Conservation (phyloP, 1,140 invertebrate genomes). For the Drosophila arizonae region DNA sequence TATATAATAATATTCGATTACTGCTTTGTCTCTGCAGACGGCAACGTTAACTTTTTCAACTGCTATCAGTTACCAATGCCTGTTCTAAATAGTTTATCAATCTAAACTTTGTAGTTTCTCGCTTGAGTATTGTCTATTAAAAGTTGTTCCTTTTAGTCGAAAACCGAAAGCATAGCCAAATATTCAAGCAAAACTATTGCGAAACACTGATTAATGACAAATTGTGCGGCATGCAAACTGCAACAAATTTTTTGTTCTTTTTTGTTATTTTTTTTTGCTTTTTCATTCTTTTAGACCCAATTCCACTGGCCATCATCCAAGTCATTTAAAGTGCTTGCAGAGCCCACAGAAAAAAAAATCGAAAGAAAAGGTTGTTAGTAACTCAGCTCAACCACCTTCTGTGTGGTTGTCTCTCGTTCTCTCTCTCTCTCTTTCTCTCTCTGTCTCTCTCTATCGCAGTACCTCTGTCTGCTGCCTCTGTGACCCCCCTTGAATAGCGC, state of each 20-base stretch:
- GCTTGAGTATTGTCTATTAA: slow-evolving; percentile 16
- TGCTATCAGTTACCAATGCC: too few relatives aligned
- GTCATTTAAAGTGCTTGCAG: slow-evolving; percentile 48
- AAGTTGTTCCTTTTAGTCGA: slow-evolving; percentile 9
- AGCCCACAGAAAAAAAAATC: slow-evolving; percentile 27
- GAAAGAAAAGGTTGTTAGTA: slow-evolving; percentile 37
- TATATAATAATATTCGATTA: too few relatives aligned
- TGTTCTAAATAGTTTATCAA: slow-evolving; percentile 2
- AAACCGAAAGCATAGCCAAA: slow-evolving; percentile 8
- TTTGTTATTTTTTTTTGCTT: too few relatives aligned
- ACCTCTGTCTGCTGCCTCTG: neutral
- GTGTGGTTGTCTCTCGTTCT: neutral
- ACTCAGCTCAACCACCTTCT: neutral
- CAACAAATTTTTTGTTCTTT: slow-evolving; percentile 12
- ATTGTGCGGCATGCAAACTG: slow-evolving; percentile 62
- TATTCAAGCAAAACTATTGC: slow-evolving; percentile 30
- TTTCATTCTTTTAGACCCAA: slow-evolving; percentile 21
- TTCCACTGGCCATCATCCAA: slow-evolving; percentile 44
- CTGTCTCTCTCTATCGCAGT: neutral
- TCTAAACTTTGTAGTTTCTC: slow-evolving; percentile 11
- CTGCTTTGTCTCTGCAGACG: neutral
- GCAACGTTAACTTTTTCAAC: neutral
- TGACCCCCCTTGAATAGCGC: too few relatives aligned
- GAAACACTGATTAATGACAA: slow-evolving; percentile 76
- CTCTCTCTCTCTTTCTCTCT: neutral